Base-by-base conservation (phyloP, 2,888 invertebrate species). In the Agrotis puta region DNA sequence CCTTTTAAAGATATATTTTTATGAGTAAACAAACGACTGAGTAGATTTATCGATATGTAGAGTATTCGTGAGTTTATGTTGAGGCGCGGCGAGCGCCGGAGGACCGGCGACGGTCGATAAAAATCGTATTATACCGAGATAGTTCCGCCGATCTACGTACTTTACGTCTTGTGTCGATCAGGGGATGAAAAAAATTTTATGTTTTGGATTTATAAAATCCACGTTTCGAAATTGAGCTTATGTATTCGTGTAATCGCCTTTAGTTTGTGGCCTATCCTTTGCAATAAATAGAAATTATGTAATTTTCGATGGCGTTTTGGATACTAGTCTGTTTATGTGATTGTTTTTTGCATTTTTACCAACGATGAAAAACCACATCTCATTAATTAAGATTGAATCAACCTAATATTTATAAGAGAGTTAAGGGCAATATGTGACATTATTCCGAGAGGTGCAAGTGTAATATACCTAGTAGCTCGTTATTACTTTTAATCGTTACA, bases 11-110 rank as follows among this genome's bases (percentile, higher is more conserved):
- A 95, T 95, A 94, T 95, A 95, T 95, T 95, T 95, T 95, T 95
- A 95, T 94, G 94, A 91, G 94, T 95, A 95, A 95, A 94, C 95
- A 95, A 95, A 95, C 94, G 96, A 96, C 96, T 96, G 96, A 96
- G 94, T 96, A 96, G 95, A 95, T 95, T 95, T 94, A 95, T 95
- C 94, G 92, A 95, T 93, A 84, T 85, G 85, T 85, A 95, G 95
- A 93, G 92, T 95, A 94, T 94, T 94, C 93, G 94, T 94, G 95
- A 94, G 92, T 94, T 94, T 93, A 92, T 92, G 92, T 92, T 90
- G 91, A 85, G 92, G 91, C 92, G 89, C 80, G 84, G 77, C 83
- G 74, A 81, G 85, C 87, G 89, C 88, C 90, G 50, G 89, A 79
- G 82, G 91, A 93, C 94, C 93, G 91, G 88, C 88, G 88, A 89